Evolutionary conservation across 2,113 vertebrate genomes (phyloP), one percentile per base, ranked within the genome.

Genomic region (Nettapus auritus): DNA sequence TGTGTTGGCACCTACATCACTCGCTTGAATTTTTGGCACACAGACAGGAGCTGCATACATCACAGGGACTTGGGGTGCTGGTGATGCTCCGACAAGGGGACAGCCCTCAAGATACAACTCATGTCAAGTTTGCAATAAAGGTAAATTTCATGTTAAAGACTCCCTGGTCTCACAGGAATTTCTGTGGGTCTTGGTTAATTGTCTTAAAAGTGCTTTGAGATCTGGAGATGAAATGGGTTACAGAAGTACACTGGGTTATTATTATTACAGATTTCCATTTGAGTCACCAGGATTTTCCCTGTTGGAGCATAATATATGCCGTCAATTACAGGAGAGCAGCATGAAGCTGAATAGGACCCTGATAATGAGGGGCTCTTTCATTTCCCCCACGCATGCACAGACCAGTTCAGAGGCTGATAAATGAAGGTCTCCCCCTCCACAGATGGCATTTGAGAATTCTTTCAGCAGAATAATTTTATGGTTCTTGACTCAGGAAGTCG

Each of bases 391-490:
- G 40, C 91, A 94, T 34, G 82, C 94, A 86, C 36, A 2, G 86
- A 67, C 53, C 78, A 38, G 86, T 81, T 87, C 80, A 89, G 88
- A 92, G 88, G 73, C 92, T 73, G 86, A 68, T 31, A 90, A 93
- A 94, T 68, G 53, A 89, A 95, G 93, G 81, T 81, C 71, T 93
- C 77, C 74, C 73, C n/a, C 62, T 79, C 66, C 46, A 50, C 81
- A 0, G 83, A 96, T n/a, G 79, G 94, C 94, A 93, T 93, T 95
- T 93, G 88, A 96, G 84, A 94, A 94, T 95, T 89, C 94, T 95
- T 97, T 93, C 82, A 95, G 87, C 20, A 1, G 94, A 89, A 97
- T 97, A 96, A 97, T 97, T 96, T 97, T 94, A 86, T 96, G 96
- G 95, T 68, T 94, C 96, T 96, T 96, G 96, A 97, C 88, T 97